These are phyloP conservation scores for Portevinia maculata DNA, from an alignment of 2,888 invertebrate species.

Conservation along the genomic window DNA sequence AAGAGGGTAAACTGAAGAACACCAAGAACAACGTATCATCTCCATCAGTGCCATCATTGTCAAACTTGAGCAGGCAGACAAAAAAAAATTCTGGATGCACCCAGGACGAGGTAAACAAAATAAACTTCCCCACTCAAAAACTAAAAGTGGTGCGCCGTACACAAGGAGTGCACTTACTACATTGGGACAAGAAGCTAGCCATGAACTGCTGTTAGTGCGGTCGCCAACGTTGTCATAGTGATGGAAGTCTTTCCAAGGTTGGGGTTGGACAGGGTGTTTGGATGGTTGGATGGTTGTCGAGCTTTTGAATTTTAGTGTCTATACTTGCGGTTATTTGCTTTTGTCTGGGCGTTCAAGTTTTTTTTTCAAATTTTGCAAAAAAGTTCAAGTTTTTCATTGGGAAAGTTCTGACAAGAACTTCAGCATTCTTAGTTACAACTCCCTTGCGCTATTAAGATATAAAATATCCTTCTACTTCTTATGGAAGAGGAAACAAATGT, in stretches of 20 bases:
- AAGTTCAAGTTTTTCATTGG: slow-evolving; percentile 66
- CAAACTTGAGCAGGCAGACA: slow-evolving; percentile 18
- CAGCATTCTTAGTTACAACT: slow-evolving; percentile 27
- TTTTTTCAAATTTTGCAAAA: slow-evolving; percentile 58
- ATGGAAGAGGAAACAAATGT: slow-evolving; percentile 22
- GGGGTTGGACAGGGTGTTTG: slow-evolving; percentile 49
- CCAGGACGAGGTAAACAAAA: slow-evolving; percentile 39
- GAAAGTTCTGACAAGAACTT: slow-evolving; percentile 66
- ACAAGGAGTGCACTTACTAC: slow-evolving; percentile 65
- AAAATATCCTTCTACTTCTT: slow-evolving; percentile 35
- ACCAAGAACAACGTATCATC: slow-evolving; percentile 48
- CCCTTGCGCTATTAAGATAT: slow-evolving; percentile 47
- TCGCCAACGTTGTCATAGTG: background rate
- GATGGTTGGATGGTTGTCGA: slow-evolving; percentile 46
- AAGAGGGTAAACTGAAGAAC: slow-evolving; percentile 29
- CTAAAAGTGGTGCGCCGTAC: slow-evolving; percentile 64
- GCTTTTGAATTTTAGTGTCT: slow-evolving; percentile 52
- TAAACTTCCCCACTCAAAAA: slow-evolving; percentile 40
- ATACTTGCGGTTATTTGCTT: slow-evolving; percentile 62
- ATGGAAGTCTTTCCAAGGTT: slow-evolving; percentile 9
- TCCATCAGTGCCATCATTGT: slow-evolving; percentile 60
- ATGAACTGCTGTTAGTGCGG: slow-evolving; percentile 31
- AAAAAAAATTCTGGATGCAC: slow-evolving; percentile 23
- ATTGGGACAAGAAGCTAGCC: slow-evolving; percentile 38
- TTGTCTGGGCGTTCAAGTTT: slow-evolving; percentile 17